Evolutionary conservation across 2,888 invertebrate species (phyloP), one percentile per base, ranked within the genome.

Genomic region (Drosophila phalerata): DNA sequence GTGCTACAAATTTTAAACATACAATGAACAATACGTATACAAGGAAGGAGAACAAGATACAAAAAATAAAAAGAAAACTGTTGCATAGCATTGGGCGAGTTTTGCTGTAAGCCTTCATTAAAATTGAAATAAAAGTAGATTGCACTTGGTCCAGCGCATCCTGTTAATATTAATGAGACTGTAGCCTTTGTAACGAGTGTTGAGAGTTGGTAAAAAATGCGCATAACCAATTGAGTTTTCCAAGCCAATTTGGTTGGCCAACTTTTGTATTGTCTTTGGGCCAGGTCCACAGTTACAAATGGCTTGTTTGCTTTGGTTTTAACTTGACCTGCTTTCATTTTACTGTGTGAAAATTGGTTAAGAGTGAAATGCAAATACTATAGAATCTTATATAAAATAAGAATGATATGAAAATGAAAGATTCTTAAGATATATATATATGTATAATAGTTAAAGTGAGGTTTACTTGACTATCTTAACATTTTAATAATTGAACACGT

Each of bases 1-100:
- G 81, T 78, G 86, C 56, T 81, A 69, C 70, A 83, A 84, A 88
- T 83, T 85, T 70, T 70, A 56, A 72, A 51, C 62, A 28, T 0
- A 53, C 53, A 37, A 61, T 61, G 45, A 30, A 58, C 45, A 56
- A 56, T 55, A n/a, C n/a, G n/a, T n/a, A n/a, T n/a, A 19, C 30
- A 13, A 6, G 30, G 11, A 32, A 22, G 32, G 3, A 25, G 37
- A 56, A 32, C 10, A 25, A 30, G 30, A 13, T 34, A 25, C 25
- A 51, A 53, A 22, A 10, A 19, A 28, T 42, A 25, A 38, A 37
- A 40, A 43, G 28, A 73, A 48, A 38, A 73, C 53, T 87, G 73
- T 79, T 73, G 73, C 87, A 76, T 72, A 67, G 47, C 55, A 74
- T 51, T 60, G 65, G 66, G 63, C 38, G 63, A 34, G n/a, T 6